Percentiles rank a stretch among this genome's conserved stretches.
Evolutionary conservation across 2,888 invertebrate genomes (phyloP).

Genomic region (Pandemis cinnamomeana): DNA sequence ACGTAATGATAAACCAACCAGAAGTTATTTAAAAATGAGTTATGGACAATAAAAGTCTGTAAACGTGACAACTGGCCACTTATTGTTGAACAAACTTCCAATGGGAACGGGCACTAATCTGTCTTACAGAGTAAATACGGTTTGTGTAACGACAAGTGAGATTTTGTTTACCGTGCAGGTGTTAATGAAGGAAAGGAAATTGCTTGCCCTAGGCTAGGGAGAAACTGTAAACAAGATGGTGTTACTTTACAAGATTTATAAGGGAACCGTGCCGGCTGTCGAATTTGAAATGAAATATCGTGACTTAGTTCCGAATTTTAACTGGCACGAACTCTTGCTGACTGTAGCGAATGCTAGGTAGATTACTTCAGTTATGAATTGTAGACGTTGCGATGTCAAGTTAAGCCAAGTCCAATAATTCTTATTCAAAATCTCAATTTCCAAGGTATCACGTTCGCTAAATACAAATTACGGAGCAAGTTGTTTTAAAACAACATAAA

Average conservation of each 20-base stretch:
- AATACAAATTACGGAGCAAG: not conserved
- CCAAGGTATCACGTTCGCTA: not conserved
- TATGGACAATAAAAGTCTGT: conserved; percentile 51
- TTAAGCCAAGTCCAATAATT: not conserved
- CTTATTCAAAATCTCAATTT: not conserved
- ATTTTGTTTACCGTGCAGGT: conserved; percentile 35
- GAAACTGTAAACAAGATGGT: conserved; percentile 35
- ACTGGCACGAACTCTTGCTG: conserved; percentile 18
- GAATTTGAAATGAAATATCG: conserved; percentile 20
- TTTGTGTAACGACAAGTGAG: conserved; percentile 27
- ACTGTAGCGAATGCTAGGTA: conserved; percentile 6
- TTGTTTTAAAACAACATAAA: not conserved
- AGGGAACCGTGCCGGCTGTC: conserved; percentile 17
- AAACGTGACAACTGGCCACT: conserved; percentile 57
- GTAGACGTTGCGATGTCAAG: not conserved
- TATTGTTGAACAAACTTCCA: conserved; percentile 54
- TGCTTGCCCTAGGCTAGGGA: conserved; percentile 27
- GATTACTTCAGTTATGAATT: not conserved
- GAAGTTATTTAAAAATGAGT: conserved; percentile 44
- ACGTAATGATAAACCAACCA: conserved; percentile 26
- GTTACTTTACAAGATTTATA: conserved; percentile 38
- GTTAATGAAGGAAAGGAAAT: conserved; percentile 39
- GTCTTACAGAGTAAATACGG: conserved; percentile 21
- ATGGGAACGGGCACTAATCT: conserved; percentile 37
- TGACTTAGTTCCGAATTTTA: conserved; percentile 12